Percentiles rank a stretch among this genome's conserved stretches.
These are phyloP conservation scores for Papilio aristodemus DNA, from an alignment of 1,140 invertebrate species.

Conservation along the genomic window DNA sequence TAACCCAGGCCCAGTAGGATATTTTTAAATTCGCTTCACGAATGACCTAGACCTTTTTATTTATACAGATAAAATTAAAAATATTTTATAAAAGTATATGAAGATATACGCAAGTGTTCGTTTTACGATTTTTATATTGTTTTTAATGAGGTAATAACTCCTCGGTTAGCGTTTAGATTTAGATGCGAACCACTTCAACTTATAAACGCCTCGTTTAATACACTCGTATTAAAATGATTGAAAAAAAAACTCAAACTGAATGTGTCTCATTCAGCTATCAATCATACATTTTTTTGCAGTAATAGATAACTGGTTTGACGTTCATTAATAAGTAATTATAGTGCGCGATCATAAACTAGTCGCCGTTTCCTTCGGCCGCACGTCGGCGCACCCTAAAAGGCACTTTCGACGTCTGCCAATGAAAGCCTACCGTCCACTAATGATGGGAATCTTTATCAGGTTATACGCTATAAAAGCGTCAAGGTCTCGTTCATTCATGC, in stretches of 20 bases:
- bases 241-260: slow-evolving; percentile 8
- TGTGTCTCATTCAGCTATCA: slow-evolving; percentile 18
- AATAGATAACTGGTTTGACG: slow-evolving; percentile 25
- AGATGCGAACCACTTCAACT: background rate
- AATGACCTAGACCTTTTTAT: too few species aligned
- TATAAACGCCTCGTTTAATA: background rate
- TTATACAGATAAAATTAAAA: too few species aligned
- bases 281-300: slow-evolving; percentile 28
- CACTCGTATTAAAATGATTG: background rate
- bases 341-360: slow-evolving; percentile 20
- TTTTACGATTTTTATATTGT: too few species aligned
- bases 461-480: slow-evolving; percentile 27
- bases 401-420: slow-evolving; percentile 33
- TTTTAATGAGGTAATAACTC: too few species aligned
- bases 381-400: slow-evolving; percentile 28
- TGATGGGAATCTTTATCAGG: slow-evolving; percentile 30
- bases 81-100: too few species aligned
- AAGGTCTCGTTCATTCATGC: background rate
- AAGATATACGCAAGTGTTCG: too few species aligned
- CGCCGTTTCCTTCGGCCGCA: slow-evolving; percentile 27
- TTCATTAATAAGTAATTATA: slow-evolving; percentile 33
- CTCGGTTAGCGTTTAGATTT: too few species aligned
- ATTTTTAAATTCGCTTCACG: too few species aligned
- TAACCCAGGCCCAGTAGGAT: too few species aligned
- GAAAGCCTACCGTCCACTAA: slow-evolving; percentile 26